These are phyloP conservation scores for Steatornis caripensis DNA, from an alignment of 2,113 vertebrate species.

Conservation along the genomic window DNA sequence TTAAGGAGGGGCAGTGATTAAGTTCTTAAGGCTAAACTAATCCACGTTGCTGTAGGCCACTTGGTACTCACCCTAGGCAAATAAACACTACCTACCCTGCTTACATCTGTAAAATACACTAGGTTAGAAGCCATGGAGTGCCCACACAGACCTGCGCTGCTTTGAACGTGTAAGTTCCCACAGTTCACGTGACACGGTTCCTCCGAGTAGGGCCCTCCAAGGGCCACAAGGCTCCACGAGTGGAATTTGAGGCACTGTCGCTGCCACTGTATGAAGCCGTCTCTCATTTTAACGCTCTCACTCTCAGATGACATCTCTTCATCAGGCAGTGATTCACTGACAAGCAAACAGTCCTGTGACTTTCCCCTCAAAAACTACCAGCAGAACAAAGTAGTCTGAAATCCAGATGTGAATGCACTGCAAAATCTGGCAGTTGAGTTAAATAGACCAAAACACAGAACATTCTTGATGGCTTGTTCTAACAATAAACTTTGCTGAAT, in stretches of 20 bases:
- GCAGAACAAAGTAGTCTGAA: not conserved
- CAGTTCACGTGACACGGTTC: not conserved
- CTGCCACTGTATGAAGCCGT: not conserved
- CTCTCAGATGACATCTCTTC: not conserved
- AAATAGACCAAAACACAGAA: not conserved
- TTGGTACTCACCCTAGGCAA: not conserved
- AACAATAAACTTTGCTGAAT: not conserved
- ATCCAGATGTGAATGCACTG: not conserved
- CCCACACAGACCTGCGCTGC: not conserved
- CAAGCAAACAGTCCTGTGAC: not conserved
- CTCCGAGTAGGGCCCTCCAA: not conserved
- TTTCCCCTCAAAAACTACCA: not conserved
- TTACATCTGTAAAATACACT: not conserved
- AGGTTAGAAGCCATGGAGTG: not conserved
- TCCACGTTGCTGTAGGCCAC: not conserved
- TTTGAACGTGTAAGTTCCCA: not conserved
- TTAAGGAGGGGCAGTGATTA: slow-evolving; percentile 44
- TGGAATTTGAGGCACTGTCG: not conserved
- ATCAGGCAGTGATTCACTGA: not conserved
- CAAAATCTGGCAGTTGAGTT: not conserved
- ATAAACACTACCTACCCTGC: not conserved
- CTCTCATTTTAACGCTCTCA: not conserved
- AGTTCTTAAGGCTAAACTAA: slow-evolving; percentile 33
- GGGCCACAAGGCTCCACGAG: not conserved
- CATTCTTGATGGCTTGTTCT: not conserved